Conservation (phyloP, 92 coral and sea anemone species). For the Epizoanthus ramosus region DNA sequence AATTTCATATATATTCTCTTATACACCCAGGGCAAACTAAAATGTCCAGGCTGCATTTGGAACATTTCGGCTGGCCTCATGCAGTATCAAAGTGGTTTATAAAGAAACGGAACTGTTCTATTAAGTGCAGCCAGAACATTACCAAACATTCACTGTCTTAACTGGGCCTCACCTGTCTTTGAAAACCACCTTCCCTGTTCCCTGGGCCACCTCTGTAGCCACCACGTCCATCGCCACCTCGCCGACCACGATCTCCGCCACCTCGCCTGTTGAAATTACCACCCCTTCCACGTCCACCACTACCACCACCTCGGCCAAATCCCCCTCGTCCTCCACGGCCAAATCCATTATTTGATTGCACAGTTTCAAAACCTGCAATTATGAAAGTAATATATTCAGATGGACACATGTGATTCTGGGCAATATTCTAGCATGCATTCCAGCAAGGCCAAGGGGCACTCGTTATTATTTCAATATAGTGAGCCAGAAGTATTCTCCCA, state of each 20-base stretch:
- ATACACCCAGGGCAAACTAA: too few relatives aligned
- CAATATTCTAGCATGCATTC: too few relatives aligned
- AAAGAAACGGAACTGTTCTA: too few relatives aligned
- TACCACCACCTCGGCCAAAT: constrained; percentile 78
- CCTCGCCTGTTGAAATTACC: constrained; percentile 58
- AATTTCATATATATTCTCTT: too few relatives aligned
- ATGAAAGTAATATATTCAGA: background rate
- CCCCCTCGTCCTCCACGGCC: constrained; percentile 76
- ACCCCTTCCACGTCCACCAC: constrained; percentile 71
- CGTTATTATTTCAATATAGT: too few relatives aligned
- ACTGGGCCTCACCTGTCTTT: constrained; percentile 18
- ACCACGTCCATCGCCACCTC: constrained; percentile 60
- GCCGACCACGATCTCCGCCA: constrained; percentile 77
- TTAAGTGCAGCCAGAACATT: too few relatives aligned
- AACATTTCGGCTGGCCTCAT: too few relatives aligned
- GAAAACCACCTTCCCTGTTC: constrained; percentile 29
- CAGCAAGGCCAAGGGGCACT: too few relatives aligned
- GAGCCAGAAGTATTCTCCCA: too few relatives aligned
- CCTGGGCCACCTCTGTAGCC: constrained; percentile 49
- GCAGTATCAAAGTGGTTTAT: too few relatives aligned
- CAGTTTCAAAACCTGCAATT: constrained; percentile 57
- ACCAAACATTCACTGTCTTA: background rate
- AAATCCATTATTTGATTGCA: constrained; percentile 72
- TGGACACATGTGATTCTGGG: too few relatives aligned
- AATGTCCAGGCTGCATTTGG: too few relatives aligned